phyloP scores from a whole-genome alignment of 2,888 invertebrate species.

The Dromius quadrimaculatus region DNA sequence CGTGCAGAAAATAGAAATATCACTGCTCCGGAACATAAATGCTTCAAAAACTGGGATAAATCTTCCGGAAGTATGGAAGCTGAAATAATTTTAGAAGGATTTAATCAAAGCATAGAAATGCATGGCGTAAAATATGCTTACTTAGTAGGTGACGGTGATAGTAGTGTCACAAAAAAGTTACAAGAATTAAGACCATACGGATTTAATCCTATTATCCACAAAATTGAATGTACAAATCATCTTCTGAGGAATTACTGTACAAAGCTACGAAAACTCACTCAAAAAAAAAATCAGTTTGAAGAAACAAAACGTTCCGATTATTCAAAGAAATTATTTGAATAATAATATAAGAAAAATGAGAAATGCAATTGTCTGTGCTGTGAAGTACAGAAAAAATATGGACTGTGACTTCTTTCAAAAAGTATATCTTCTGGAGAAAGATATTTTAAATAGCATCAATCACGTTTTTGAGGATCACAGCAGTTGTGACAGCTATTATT shows the following conservation, averaged over 20 bases:
- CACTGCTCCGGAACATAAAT: not conserved
- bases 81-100: conserved; percentile 43
- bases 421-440: not conserved
- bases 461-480: conserved; percentile 14
- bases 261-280: not conserved
- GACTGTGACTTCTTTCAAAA: not conserved
- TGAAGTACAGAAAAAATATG: not conserved
- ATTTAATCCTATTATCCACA: conserved; percentile 23
- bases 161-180: conserved; percentile 24
- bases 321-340: not conserved
- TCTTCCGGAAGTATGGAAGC: conserved; percentile 41
- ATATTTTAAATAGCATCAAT: conserved; percentile 13
- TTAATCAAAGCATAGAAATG: conserved; percentile 4
- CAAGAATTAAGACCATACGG: conserved; percentile 26
- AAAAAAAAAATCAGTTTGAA: conserved; percentile 19
- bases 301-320: not conserved
- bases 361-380: conserved; percentile 10
- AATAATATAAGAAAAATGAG: not conserved
- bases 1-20: conserved; percentile 9
- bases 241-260: conserved; percentile 41
- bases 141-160: conserved; percentile 44
- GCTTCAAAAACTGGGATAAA: conserved; percentile 36
- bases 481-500: not conserved
- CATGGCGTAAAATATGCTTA: conserved; percentile 33
- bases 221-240: conserved; percentile 46